Conservation (phyloP, 2,888 invertebrate species). For the Platerodrilus igneus region DNA sequence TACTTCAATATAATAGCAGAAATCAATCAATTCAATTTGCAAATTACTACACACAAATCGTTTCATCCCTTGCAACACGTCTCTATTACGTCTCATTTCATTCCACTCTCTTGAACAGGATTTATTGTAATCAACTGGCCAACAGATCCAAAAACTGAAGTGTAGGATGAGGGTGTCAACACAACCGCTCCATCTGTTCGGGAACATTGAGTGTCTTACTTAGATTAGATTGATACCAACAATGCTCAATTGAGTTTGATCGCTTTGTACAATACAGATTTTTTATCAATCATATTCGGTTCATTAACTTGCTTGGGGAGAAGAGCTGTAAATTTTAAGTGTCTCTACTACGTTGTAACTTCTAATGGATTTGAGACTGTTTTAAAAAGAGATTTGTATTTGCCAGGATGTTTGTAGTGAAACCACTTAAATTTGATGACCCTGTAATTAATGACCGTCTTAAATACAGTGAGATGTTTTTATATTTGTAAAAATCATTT, state of each 20-base stretch:
- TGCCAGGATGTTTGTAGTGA: too few species aligned
- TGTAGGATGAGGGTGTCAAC: constrained; percentile 31
- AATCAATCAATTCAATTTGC: constrained; percentile 42
- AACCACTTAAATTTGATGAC: too few species aligned
- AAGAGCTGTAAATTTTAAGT: too few species aligned
- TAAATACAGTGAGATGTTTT: too few species aligned
- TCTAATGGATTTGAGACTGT: too few species aligned
- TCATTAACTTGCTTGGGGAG: too few species aligned
- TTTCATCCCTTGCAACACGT: constrained; percentile 19
- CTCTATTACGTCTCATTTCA: constrained; percentile 37
- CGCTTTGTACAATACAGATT: constrained; percentile 29
- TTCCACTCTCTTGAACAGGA: constrained; percentile 34
- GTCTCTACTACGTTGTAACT: too few species aligned
- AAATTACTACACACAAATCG: constrained; percentile 36
- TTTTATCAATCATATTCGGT: constrained; percentile 29
- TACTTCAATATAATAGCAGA: constrained; percentile 13
- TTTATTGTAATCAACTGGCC: constrained; percentile 36
- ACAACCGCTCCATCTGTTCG: constrained; percentile 38
- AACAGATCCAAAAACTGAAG: constrained; percentile 33
- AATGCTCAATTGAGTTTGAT: constrained; percentile 36
- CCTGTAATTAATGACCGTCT: too few species aligned
- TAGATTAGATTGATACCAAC: constrained; percentile 38
- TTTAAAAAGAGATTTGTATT: too few species aligned
- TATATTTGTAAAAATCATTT: too few species aligned
- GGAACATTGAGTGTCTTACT: constrained; percentile 34